phyloP scores from a whole-genome alignment of 2,113 vertebrate species.

The Shinisaurus crocodilurus region DNA sequence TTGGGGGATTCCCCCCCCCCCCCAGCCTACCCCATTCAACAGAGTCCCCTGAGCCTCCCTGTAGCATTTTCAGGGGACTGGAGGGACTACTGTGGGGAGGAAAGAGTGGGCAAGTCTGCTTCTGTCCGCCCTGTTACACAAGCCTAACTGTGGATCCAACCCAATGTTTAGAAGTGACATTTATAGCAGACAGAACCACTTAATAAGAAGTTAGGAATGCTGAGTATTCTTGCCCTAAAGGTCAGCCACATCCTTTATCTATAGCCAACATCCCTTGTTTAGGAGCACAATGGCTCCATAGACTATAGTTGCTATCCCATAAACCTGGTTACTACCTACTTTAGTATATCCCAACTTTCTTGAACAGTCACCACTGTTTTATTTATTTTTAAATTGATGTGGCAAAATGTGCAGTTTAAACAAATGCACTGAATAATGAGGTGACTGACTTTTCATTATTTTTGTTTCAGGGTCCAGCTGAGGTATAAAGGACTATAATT shows the following conservation, averaged over 20 bases:
- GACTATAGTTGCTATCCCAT: not conserved
- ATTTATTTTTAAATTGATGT: not conserved
- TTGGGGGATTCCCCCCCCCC: no score
- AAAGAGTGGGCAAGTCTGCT: no score
- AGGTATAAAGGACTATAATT: not conserved
- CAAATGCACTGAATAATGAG: not conserved
- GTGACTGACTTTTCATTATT: not conserved
- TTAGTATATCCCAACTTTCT: not conserved
- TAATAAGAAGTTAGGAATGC: not conserved
- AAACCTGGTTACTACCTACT: not conserved
- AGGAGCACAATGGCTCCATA: not conserved
- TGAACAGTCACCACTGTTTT: not conserved
- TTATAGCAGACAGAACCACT: not conserved
- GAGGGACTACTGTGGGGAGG: no score
- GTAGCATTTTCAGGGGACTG: no score
- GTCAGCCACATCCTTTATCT: not conserved
- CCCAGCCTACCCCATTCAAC: no score
- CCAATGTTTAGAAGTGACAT: not conserved
- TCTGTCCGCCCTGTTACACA: no score
- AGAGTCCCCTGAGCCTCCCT: no score
- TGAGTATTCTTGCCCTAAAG: not conserved
- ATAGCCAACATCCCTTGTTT: not conserved
- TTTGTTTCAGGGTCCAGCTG: not conserved
- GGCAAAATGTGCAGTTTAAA: not conserved
- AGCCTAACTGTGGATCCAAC: no score